Evolutionary conservation across 2,113 vertebrate species (phyloP).

Genomic region (Perccottus glenii): DNA sequence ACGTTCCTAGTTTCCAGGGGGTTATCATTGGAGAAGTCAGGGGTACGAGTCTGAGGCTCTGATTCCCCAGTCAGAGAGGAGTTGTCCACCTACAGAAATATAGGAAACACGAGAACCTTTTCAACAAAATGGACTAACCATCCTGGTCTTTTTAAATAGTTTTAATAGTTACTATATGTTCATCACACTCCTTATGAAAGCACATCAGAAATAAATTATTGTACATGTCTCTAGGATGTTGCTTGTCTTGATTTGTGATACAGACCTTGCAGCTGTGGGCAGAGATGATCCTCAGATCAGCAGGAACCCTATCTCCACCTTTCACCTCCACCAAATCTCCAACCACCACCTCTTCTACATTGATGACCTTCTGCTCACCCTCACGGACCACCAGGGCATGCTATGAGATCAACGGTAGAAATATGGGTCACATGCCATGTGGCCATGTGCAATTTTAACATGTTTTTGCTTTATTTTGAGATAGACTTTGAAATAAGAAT

Average conservation of each 20-base stretch:
- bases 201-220: no score
- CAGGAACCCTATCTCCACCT: constrained; percentile 94
- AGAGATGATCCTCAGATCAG: constrained; percentile 90
- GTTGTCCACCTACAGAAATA: constrained; percentile 87
- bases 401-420: constrained; percentile 64
- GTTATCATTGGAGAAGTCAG: constrained; percentile 93
- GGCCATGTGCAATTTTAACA: not conserved
- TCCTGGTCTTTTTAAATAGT: no score
- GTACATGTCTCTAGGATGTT: no score
- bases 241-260: not conserved
- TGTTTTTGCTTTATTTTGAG: not conserved
- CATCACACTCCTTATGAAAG: no score
- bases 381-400: constrained; percentile 96
- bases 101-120: not conserved
- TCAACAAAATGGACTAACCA: no score
- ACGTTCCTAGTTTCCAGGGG: constrained; percentile 96
- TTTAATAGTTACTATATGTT: no score
- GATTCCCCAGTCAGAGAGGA: constrained; percentile 97
- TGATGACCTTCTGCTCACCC: constrained; percentile 91
- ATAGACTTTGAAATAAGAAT: not conserved
- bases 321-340: constrained; percentile 97
- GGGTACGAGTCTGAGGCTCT: constrained; percentile 92
- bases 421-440: not conserved
- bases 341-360: constrained; percentile 89
- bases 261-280: constrained; percentile 93